A percentile compares a stretch with the other conserved stretches of the same genome.
These are phyloP conservation scores for Drosophila emarginata DNA, from an alignment of 2,888 invertebrate genomes.

Conservation along the genomic window DNA sequence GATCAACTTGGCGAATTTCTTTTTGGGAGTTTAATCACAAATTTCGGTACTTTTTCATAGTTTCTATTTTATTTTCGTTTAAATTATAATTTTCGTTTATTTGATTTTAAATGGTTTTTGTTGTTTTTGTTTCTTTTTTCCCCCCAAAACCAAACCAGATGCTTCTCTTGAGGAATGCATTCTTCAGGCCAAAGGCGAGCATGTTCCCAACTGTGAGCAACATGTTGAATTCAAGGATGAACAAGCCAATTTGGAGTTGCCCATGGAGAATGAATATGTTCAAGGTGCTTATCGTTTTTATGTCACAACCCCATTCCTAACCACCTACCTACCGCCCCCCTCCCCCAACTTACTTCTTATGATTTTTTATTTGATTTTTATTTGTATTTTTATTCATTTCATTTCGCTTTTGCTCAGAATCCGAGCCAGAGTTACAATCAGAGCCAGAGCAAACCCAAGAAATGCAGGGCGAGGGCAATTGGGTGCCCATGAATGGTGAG, in stretches of 20 bases:
- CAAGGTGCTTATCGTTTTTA: conserved; percentile 57
- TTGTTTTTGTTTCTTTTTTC: conserved; percentile 34
- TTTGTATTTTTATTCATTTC: conserved; percentile 48
- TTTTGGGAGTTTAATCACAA: no score
- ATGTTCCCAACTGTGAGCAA: conserved; percentile 81
- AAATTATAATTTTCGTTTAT: conserved; percentile 2
- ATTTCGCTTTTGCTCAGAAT: conserved; percentile 51
- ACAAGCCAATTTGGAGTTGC: conserved; percentile 70
- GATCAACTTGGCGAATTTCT: no score
- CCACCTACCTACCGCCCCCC: background rate
- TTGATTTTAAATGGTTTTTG: conserved; percentile 28
- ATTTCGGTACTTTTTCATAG: background rate
- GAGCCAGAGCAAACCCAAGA: conserved; percentile 24
- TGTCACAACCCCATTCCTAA: background rate
- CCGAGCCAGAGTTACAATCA: conserved; percentile 61
- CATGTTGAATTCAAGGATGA: conserved; percentile 81
- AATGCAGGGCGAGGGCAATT: conserved; percentile 1
- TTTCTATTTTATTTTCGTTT: conserved; percentile 4
- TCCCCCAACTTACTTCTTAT: background rate
- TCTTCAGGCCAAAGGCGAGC: conserved; percentile 84
- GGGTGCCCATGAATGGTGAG: conserved; percentile 79
- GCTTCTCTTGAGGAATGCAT: conserved; percentile 87
- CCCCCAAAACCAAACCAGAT: conserved; percentile 80
- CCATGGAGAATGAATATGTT: conserved; percentile 64
- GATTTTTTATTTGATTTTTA: conserved; percentile 29